phyloP scores from a whole-genome alignment of 2,888 invertebrate genomes.

The Polietes domitor region DNA sequence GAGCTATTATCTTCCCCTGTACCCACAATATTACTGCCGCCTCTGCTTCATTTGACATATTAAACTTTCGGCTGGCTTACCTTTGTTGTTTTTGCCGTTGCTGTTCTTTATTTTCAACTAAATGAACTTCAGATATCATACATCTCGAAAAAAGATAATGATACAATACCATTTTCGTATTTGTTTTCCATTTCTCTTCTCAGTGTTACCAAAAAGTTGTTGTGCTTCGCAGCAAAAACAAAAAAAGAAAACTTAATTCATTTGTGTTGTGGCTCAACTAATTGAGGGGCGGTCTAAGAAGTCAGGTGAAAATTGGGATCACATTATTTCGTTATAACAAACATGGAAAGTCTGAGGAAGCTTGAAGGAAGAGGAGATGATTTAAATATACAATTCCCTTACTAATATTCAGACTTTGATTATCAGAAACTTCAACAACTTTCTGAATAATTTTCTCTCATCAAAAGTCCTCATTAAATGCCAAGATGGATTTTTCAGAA shows the following conservation, averaged over 20 bases:
- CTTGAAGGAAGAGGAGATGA: too few relatives aligned
- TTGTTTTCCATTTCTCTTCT: slow-evolving; percentile 34
- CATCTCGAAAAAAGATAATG: slow-evolving; percentile 61
- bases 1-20: too few relatives aligned
- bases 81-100: slow-evolving; percentile 7
- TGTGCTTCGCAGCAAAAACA: slow-evolving; percentile 26
- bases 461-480: too few relatives aligned
- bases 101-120: slow-evolving; percentile 28
- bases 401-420: too few relatives aligned
- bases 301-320: too few relatives aligned
- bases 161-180: slow-evolving; percentile 52
- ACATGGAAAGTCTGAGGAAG: too few relatives aligned
- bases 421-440: too few relatives aligned
- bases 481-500: too few relatives aligned
- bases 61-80: not conserved
- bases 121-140: slow-evolving; percentile 56
- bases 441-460: too few relatives aligned
- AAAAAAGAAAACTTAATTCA: slow-evolving; percentile 32
- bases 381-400: too few relatives aligned
- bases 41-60: slow-evolving; percentile 10
- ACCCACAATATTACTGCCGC: not conserved
- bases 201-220: slow-evolving; percentile 37
- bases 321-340: too few relatives aligned
- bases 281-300: not conserved
- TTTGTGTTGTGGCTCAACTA: slow-evolving; percentile 18